Conservation (phyloP, 2,888 invertebrate species). For the Ennomos fuscantarius region DNA sequence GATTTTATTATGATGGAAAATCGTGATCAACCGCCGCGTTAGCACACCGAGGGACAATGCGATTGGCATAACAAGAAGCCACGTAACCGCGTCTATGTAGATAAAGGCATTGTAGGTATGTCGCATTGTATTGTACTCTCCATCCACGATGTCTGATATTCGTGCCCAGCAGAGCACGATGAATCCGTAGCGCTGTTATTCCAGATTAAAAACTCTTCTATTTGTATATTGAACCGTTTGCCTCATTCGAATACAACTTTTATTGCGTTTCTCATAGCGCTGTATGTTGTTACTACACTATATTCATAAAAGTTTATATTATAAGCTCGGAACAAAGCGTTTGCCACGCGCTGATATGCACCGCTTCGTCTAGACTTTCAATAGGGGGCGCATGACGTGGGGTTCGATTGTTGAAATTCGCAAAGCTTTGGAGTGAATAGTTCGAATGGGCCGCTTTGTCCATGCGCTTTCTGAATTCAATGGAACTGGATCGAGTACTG, state of each 20-base stretch:
- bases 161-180: slow-evolving; percentile 47
- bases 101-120: slow-evolving; percentile 37
- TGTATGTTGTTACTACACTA: not conserved
- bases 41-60: slow-evolving; percentile 40
- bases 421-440: slow-evolving; percentile 26
- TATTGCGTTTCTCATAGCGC: slow-evolving; percentile 12
- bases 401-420: slow-evolving; percentile 36
- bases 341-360: slow-evolving; percentile 26
- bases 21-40: slow-evolving; percentile 41
- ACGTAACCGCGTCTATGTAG: slow-evolving; percentile 35
- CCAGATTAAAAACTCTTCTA: slow-evolving; percentile 49
- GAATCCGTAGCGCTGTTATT: slow-evolving; percentile 43
- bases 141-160: slow-evolving; percentile 48
- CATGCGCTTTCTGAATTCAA: slow-evolving; percentile 29
- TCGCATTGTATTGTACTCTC: slow-evolving; percentile 34
- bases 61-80: slow-evolving; percentile 44
- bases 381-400: slow-evolving; percentile 24
- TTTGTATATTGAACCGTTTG: slow-evolving; percentile 33
- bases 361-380: slow-evolving; percentile 30
- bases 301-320: slow-evolving; percentile 3
- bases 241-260: slow-evolving; percentile 22
- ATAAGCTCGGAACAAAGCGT: slow-evolving; percentile 16
- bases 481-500: slow-evolving; percentile 20
- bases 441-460: slow-evolving; percentile 33
- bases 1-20: slow-evolving; percentile 39